Conservation (phyloP, 2,113 vertebrate genomes). For the Sapayoa aenigma region DNA sequence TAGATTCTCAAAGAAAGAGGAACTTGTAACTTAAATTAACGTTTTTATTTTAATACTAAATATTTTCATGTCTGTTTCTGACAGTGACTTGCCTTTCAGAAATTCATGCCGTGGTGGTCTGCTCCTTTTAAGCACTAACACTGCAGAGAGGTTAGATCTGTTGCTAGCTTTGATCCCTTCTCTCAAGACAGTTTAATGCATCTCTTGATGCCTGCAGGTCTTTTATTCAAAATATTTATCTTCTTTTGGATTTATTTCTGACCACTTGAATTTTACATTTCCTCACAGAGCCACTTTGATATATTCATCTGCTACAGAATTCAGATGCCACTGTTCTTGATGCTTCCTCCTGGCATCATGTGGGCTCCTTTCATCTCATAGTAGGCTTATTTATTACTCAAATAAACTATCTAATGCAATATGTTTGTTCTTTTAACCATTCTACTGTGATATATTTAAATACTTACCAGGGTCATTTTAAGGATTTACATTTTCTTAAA, state of each 20-base stretch:
- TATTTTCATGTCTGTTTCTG: background rate
- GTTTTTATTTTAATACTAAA: background rate
- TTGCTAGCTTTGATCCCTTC: background rate
- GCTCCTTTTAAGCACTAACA: background rate
- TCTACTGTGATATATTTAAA: background rate
- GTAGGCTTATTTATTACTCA: background rate
- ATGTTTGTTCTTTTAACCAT: background rate
- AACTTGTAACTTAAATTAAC: background rate
- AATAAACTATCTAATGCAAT: background rate
- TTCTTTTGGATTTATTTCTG: background rate
- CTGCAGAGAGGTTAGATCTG: background rate
- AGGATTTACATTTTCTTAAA: background rate
- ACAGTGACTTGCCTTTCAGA: background rate
- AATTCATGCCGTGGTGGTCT: background rate
- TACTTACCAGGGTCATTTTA: background rate
- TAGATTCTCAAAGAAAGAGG: background rate
- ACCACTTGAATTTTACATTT: background rate
- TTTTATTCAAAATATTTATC: slow-evolving; percentile 17
- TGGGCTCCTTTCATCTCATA: background rate
- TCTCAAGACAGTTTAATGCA: background rate
- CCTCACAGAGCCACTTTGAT: background rate
- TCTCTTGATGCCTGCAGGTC: background rate
- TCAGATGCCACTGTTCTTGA: background rate
- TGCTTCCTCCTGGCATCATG: background rate
- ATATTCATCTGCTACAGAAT: background rate